Evolutionary conservation across 1,140 invertebrate species (phyloP).

Genomic region (fruit fly (Drosophila melanogaster)): Release_6_plus_ISO1_MT NT_037436.4:8727001-8727500

Average conservation of each 20-base stretch:
- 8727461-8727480: conserved; percentile 64
- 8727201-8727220: conserved; percentile 34
- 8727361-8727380: conserved; percentile 56
- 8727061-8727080: conserved; percentile 34
- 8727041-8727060: conserved; percentile 62
- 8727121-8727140: conserved; percentile 70
- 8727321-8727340: conserved; percentile 60
- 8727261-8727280: conserved; percentile 20
- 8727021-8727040: conserved; percentile 70
- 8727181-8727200: conserved; percentile 23
- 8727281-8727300: conserved; percentile 53
- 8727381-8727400: conserved; percentile 21
- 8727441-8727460: conserved; percentile 65
- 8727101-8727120: conserved; percentile 62
- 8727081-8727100: conserved; percentile 37
- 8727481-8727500: conserved; percentile 60
- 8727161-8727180: conserved; percentile 50
- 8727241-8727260: conserved; percentile 23
- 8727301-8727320: conserved; percentile 59
- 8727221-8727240: conserved; percentile 37
- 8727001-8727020: not conserved
- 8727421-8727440: conserved; percentile 30
- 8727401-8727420: conserved; percentile 20
- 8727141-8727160: conserved; percentile 63
- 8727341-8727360: conserved; percentile 59